These are phyloP conservation scores for Julus scandinavius DNA, from an alignment of 2,888 invertebrate species.

Conservation along the genomic window DNA sequence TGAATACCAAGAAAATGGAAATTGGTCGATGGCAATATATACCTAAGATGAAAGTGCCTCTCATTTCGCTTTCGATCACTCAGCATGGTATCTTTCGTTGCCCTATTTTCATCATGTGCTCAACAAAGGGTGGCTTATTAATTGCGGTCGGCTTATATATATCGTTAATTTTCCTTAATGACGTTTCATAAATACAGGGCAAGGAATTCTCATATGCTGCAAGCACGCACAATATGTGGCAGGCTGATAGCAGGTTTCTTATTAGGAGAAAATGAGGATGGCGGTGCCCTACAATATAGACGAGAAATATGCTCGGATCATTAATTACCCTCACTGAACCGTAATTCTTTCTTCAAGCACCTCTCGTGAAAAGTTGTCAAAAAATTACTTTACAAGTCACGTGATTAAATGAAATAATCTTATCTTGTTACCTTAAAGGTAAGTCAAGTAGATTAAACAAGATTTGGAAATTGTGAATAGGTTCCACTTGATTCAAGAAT, in stretches of 20 bases:
- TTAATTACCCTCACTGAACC: conserved; percentile 11
- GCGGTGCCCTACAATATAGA: not conserved
- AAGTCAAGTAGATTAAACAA: no score
- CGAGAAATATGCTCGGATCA: not conserved
- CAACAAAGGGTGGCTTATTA: conserved; percentile 47
- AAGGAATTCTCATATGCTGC: conserved; percentile 12
- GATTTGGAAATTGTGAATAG: no score
- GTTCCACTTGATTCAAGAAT: no score
- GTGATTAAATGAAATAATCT: no score
- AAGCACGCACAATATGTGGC: conserved; percentile 38
- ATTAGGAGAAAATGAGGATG: conserved; percentile 15
- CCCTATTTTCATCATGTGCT: conserved; percentile 44
- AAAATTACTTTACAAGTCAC: not conserved
- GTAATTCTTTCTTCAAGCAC: not conserved
- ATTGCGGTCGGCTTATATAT: conserved; percentile 49
- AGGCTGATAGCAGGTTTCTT: conserved; percentile 35
- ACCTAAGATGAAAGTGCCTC: not conserved
- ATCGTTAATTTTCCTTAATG: conserved; percentile 51
- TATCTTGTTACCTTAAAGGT: no score
- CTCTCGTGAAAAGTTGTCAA: not conserved
- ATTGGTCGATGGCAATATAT: not conserved
- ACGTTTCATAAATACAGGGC: conserved; percentile 47
- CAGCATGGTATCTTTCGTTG: conserved; percentile 34
- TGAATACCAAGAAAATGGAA: not conserved
- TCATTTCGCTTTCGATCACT: not conserved